A percentile compares a stretch with the other conserved stretches of the same genome.
phyloP scores from a whole-genome alignment of 2,888 invertebrate species.

The Hirtodrosophila alboralis region DNA sequence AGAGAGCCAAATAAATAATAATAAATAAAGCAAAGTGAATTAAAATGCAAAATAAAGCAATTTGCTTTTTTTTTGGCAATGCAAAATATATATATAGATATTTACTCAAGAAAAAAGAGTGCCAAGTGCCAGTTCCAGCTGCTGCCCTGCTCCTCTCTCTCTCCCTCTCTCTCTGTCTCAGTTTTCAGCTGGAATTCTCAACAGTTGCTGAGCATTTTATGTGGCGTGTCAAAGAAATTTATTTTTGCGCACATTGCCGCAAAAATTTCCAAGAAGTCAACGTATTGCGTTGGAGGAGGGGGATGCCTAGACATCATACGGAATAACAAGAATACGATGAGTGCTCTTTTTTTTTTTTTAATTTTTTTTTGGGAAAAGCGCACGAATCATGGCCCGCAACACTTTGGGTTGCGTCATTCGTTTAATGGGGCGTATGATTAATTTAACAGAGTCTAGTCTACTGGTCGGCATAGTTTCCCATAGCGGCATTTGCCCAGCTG shows the following conservation, averaged over 20 bases:
- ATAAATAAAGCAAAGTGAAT: conserved; percentile 46
- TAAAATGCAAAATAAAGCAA: conserved; percentile 39
- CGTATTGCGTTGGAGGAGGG: conserved; percentile 26
- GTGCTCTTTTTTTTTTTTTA: conserved; percentile 29
- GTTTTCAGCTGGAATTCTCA: conserved; percentile 27
- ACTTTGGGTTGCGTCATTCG: conserved; percentile 63
- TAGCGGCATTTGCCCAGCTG: conserved; percentile 67
- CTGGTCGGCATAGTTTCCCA: conserved; percentile 52
- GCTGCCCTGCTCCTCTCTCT: conserved; percentile 27
- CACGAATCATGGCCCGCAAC: conserved; percentile 53
- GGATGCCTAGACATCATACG: conserved; percentile 34
- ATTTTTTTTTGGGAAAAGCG: conserved; percentile 41
- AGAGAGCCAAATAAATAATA: conserved; percentile 55
- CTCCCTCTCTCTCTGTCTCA: conserved; percentile 22
- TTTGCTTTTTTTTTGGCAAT: conserved; percentile 42
- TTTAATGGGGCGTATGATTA: conserved; percentile 79
- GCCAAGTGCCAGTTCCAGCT: conserved; percentile 30
- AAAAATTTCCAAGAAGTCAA: conserved; percentile 56
- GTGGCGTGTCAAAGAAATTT: conserved; percentile 65
- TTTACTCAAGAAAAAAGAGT: neutral
- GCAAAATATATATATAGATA: conserved; percentile 11
- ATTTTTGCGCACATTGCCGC: conserved; percentile 61
- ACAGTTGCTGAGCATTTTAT: conserved; percentile 46
- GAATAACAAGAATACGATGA: conserved; percentile 61
- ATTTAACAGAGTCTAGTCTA: conserved; percentile 39